phyloP scores from a whole-genome alignment of 2,888 invertebrate genomes.

The Gnatocerus cornutus region DNA sequence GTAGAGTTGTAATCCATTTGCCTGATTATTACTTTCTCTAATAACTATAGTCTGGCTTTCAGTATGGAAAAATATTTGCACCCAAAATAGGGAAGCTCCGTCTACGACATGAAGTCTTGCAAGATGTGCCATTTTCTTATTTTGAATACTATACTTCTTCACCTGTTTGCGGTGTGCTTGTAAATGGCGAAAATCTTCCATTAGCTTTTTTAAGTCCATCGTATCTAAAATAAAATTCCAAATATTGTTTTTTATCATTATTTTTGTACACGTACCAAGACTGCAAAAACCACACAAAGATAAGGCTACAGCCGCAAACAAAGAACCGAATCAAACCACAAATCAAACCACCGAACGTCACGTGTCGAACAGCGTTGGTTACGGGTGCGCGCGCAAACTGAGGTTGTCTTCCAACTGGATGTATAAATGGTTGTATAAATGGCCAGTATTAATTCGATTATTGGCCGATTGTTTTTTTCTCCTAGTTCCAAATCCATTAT shows the following conservation, averaged over 20 bases:
- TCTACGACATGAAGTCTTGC: constrained; percentile 30
- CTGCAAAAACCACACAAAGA: constrained; percentile 33
- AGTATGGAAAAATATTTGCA: constrained; percentile 28
- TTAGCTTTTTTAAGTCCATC: constrained; percentile 31
- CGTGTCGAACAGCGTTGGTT: constrained; percentile 18
- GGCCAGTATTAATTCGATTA: no score
- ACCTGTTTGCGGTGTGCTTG: constrained; percentile 36
- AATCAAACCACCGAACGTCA: constrained; percentile 2
- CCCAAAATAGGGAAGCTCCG: constrained; percentile 22
- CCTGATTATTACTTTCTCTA: constrained; percentile 31
- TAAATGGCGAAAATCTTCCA: constrained; percentile 32
- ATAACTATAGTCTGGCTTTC: constrained; percentile 33
- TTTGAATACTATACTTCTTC: constrained; percentile 34
- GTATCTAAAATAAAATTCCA: no score
- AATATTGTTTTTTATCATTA: constrained; percentile 35
- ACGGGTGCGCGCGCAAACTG: constrained; percentile 17
- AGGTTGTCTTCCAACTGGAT: constrained; percentile 12
- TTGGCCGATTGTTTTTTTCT: constrained; percentile 13
- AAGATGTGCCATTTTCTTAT: constrained; percentile 24
- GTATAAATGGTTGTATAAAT: constrained; percentile 30
- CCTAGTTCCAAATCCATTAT: constrained; percentile 18
- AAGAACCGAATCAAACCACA: background rate
- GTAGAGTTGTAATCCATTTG: constrained; percentile 33
- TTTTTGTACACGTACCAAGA: no score
- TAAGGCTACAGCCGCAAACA: constrained; percentile 6